These are phyloP conservation scores for Dioctria rufipes DNA, from an alignment of 2,888 invertebrate genomes.

Conservation along the genomic window DNA sequence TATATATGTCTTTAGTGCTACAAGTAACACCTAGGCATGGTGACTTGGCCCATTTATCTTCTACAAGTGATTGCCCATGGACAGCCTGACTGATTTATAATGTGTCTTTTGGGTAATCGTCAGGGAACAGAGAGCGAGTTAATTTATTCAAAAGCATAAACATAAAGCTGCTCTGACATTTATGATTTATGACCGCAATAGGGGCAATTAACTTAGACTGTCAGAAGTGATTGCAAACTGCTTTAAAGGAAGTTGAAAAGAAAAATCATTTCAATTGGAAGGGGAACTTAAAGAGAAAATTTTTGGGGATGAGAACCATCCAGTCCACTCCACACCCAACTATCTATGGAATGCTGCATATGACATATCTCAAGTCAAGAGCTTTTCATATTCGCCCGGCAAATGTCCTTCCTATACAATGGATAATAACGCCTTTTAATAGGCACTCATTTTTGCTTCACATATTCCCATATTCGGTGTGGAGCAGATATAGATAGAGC, in stretches of 20 bases:
- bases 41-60: slow-evolving; percentile 57
- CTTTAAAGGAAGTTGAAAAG: slow-evolving; percentile 7
- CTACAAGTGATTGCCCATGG: slow-evolving; percentile 59
- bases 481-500: background rate
- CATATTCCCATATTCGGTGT: background rate
- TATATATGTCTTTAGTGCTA: background rate
- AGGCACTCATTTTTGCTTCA: slow-evolving; percentile 16
- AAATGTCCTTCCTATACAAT: background rate
- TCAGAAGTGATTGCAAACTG: slow-evolving; percentile 35
- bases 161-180: slow-evolving; percentile 56
- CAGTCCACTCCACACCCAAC: background rate
- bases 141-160: slow-evolving; percentile 59
- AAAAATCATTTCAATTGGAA: background rate
- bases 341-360: background rate
- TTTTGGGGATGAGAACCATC: background rate
- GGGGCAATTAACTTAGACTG: slow-evolving; percentile 52
- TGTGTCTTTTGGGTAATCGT: slow-evolving; percentile 59
- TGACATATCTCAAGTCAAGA: slow-evolving; percentile 38
- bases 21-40: slow-evolving; percentile 54
- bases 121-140: slow-evolving; percentile 50
- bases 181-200: slow-evolving; percentile 54
- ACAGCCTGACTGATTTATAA: slow-evolving; percentile 58
- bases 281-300: background rate
- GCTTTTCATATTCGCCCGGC: slow-evolving; percentile 7
- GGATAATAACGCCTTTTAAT: slow-evolving; percentile 8